phyloP scores from a whole-genome alignment of 1,140 invertebrate species.

The Heliconius hermathena region DNA sequence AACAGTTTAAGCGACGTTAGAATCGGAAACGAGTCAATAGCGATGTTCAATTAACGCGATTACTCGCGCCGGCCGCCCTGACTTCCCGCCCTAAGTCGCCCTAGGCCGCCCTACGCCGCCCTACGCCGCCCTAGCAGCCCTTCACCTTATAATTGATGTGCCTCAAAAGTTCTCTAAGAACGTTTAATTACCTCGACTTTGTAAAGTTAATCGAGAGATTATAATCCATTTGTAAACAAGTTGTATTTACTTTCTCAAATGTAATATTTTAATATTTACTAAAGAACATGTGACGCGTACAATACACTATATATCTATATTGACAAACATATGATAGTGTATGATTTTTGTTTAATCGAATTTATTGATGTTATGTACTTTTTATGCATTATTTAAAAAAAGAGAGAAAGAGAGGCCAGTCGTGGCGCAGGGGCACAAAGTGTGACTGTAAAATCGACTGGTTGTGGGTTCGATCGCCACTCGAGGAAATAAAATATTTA shows the following conservation, averaged over 20 bases:
- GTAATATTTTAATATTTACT: not conserved
- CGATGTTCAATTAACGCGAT: constrained; percentile 38
- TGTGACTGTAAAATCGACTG: too few species aligned
- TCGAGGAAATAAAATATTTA: too few species aligned
- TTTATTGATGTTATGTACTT: too few species aligned
- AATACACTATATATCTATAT: too few species aligned
- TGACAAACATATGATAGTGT: too few species aligned
- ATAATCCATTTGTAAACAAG: constrained; percentile 29
- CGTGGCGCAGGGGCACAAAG: too few species aligned
- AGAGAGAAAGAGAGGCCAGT: too few species aligned
- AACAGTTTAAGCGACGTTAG: constrained; percentile 14
- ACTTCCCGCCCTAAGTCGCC: not conserved
- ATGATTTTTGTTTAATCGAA: too few species aligned
- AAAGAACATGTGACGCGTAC: too few species aligned
- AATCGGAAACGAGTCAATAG: constrained; percentile 34
- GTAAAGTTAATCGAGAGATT: constrained; percentile 34
- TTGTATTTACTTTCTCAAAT: not conserved
- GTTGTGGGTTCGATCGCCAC: too few species aligned
- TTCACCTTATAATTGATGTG: constrained; percentile 32
- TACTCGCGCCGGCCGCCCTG: constrained; percentile 21
- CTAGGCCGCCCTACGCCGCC: not conserved
- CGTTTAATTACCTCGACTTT: constrained; percentile 32
- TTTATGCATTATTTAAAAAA: too few species aligned
- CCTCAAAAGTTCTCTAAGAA: constrained; percentile 30
- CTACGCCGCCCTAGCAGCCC: not conserved